These are phyloP conservation scores for Allolobophora icterica DNA, from an alignment of 2,888 invertebrate species.

Conservation along the genomic window DNA sequence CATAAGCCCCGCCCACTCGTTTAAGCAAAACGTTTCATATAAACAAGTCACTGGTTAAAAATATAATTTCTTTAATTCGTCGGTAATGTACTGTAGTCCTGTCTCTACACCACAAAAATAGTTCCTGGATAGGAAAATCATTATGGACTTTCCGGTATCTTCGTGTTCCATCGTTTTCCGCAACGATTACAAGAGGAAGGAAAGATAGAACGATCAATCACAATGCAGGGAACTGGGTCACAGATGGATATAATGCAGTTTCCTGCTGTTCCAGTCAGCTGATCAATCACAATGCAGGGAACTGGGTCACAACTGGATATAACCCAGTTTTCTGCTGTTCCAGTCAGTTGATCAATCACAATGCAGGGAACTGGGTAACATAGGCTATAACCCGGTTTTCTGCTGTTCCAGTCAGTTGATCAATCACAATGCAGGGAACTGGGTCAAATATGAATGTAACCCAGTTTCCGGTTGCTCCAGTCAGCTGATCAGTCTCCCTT, in stretches of 20 bases:
- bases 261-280: not conserved
- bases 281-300: not conserved
- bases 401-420: not conserved
- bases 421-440: not conserved
- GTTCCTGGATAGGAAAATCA: not conserved
- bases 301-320: not conserved
- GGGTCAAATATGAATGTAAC: not conserved
- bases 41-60: not conserved
- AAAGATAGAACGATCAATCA: not conserved
- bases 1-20: not conserved
- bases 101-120: not conserved
- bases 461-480: not conserved
- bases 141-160: not conserved
- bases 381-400: not conserved
- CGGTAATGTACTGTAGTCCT: not conserved
- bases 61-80: constrained; percentile 17
- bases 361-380: not conserved
- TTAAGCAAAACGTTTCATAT: not conserved
- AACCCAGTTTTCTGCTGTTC: not conserved
- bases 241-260: not conserved
- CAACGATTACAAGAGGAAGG: not conserved
- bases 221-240: not conserved
- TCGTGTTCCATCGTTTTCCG: not conserved
- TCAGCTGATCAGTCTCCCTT: not conserved
- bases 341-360: not conserved